phyloP scores from a whole-genome alignment of 2,888 invertebrate species.

The Corbicula japonica region DNA sequence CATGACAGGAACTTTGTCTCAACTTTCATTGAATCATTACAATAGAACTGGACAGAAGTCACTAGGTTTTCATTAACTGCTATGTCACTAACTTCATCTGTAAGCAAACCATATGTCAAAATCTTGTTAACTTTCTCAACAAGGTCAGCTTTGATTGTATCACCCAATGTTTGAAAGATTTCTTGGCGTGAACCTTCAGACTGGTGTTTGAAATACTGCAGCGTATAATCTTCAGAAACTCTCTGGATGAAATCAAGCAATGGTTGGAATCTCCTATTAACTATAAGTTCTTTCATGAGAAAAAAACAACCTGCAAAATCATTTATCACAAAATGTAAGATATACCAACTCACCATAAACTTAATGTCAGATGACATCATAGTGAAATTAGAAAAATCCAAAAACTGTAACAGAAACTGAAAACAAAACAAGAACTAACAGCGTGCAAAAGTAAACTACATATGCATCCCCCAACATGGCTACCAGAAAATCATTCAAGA shows the following conservation, averaged over 20 bases:
- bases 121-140: slow-evolving; percentile 28
- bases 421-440: too few species aligned
- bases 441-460: too few species aligned
- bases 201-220: slow-evolving; percentile 51
- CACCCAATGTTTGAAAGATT: slow-evolving; percentile 36
- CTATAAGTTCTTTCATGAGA: slow-evolving; percentile 56
- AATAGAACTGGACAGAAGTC: slow-evolving; percentile 46
- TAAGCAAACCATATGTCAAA: slow-evolving; percentile 38
- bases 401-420: too few species aligned
- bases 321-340: too few species aligned
- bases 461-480: too few species aligned
- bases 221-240: slow-evolving; percentile 16
- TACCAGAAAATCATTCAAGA: too few species aligned
- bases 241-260: slow-evolving; percentile 44
- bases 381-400: too few species aligned
- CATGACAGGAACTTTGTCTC: slow-evolving; percentile 42
- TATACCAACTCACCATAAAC: too few species aligned
- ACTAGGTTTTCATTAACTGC: slow-evolving; percentile 47
- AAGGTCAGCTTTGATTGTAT: slow-evolving; percentile 24
- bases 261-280: slow-evolving; percentile 41
- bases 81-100: slow-evolving; percentile 50
- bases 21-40: slow-evolving; percentile 10
- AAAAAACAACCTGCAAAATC: slow-evolving; percentile 49
- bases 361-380: too few species aligned
- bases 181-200: slow-evolving; percentile 41